A percentile compares a stretch with the other conserved stretches of the same genome.
phyloP scores from a whole-genome alignment of 2,113 vertebrate species.

The Climacteris rufus region DNA sequence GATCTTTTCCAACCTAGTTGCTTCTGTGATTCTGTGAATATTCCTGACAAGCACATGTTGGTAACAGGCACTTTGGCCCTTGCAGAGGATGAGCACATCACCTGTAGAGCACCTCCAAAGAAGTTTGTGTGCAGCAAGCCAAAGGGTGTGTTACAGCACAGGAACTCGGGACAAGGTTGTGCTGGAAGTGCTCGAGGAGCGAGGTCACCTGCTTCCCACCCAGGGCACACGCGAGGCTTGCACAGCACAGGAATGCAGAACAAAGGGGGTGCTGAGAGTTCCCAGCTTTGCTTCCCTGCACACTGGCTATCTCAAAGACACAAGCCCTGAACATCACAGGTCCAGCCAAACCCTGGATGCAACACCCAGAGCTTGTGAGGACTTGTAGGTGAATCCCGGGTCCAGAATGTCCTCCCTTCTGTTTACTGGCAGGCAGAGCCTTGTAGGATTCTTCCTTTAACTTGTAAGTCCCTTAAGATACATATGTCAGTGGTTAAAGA shows the following conservation, averaged over 20 bases:
- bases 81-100: neutral
- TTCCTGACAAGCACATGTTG: neutral
- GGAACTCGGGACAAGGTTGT: neutral
- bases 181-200: neutral
- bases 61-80: neutral
- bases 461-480: neutral
- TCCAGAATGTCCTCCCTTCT: neutral
- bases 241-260: neutral
- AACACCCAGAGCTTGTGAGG: neutral
- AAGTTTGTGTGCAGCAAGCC: neutral
- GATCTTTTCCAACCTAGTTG: no score
- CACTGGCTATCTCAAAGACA: rapidly evolving
- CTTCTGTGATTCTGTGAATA: neutral
- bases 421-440: neutral
- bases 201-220: neutral
- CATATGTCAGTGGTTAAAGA: neutral
- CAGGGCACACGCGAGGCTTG: rapidly evolving
- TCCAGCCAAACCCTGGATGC: neutral
- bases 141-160: neutral
- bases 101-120: neutral
- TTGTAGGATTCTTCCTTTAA: neutral
- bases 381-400: neutral
- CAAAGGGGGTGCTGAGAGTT: neutral
- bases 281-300: neutral
- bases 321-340: neutral